Conservation (phyloP, 2,797 vertebrate species). For the Brachyrhaphis roseni region DNA sequence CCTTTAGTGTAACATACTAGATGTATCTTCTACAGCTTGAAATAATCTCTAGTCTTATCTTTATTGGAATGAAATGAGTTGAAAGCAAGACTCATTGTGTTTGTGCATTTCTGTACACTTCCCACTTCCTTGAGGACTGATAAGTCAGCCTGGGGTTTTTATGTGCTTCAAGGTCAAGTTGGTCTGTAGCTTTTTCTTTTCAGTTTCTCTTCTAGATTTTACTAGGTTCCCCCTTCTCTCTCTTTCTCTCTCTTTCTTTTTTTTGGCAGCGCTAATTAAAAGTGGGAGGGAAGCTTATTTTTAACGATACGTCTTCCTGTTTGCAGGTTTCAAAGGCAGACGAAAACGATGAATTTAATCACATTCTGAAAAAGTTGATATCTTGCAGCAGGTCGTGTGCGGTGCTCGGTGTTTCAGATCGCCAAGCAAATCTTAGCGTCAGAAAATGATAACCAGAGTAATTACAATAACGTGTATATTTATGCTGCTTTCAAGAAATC, state of each 20-base stretch:
- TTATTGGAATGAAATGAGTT: background rate
- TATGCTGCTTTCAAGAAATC: too few relatives aligned
- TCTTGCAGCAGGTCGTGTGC: background rate
- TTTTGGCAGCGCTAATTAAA: background rate
- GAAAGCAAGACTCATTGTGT: background rate
- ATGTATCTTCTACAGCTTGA: background rate
- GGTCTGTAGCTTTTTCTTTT: background rate
- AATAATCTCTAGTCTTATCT: background rate
- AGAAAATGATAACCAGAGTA: background rate
- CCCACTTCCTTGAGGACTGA: background rate
- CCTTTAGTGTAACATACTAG: background rate
- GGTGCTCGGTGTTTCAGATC: background rate
- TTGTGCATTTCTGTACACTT: background rate
- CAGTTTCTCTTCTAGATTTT: background rate
- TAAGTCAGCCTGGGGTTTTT: background rate
- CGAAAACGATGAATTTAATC: background rate
- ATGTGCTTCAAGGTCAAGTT: background rate
- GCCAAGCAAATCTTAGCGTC: background rate
- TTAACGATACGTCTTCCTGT: background rate
- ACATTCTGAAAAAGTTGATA: background rate
- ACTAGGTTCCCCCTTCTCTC: background rate
- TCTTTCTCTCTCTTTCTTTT: too few relatives aligned
- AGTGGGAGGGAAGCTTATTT: background rate
- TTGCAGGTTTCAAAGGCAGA: background rate
- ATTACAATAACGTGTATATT: too few relatives aligned